These are phyloP conservation scores for Mastacembelus armatus DNA, from an alignment of 2,797 vertebrate genomes.

Conservation along the genomic window DNA sequence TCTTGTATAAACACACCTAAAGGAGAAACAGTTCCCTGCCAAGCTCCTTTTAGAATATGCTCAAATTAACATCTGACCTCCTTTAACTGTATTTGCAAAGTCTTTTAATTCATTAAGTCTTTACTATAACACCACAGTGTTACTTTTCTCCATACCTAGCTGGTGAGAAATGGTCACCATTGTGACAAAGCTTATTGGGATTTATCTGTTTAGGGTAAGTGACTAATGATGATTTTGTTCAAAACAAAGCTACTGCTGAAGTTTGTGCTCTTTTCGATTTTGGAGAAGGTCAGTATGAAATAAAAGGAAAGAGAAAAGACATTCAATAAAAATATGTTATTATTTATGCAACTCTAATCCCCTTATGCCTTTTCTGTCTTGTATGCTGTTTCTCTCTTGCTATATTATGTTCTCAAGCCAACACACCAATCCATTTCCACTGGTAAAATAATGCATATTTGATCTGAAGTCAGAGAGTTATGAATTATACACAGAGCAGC, in stretches of 20 bases:
- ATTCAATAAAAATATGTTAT: not conserved
- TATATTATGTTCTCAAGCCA: constrained; percentile 3
- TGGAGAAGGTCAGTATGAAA: not conserved
- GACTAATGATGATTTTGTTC: too few relatives aligned
- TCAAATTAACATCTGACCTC: too few relatives aligned
- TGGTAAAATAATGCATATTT: constrained; percentile 70
- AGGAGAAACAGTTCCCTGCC: too few relatives aligned
- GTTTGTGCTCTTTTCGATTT: too few relatives aligned
- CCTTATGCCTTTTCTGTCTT: not conserved
- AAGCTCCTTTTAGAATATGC: too few relatives aligned
- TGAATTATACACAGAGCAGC: constrained; percentile 70
- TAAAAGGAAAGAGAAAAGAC: not conserved
- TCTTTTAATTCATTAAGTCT: too few relatives aligned
- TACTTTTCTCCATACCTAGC: not conserved
- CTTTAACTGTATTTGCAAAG: too few relatives aligned
- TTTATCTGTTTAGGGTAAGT: constrained; percentile 1
- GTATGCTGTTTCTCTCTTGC: not conserved
- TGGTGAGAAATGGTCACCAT: constrained; percentile 1
- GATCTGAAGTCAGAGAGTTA: constrained; percentile 62
- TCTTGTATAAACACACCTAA: too few relatives aligned
- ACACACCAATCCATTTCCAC: constrained; percentile 27
- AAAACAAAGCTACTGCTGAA: too few relatives aligned
- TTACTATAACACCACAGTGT: too few relatives aligned
- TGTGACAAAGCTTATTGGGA: constrained; percentile 1
- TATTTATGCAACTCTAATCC: too few relatives aligned